A percentile compares a stretch with the other conserved stretches of the same genome.
Evolutionary conservation across 2,888 invertebrate genomes (phyloP).

Genomic region (Charanyca ferruginea): DNA sequence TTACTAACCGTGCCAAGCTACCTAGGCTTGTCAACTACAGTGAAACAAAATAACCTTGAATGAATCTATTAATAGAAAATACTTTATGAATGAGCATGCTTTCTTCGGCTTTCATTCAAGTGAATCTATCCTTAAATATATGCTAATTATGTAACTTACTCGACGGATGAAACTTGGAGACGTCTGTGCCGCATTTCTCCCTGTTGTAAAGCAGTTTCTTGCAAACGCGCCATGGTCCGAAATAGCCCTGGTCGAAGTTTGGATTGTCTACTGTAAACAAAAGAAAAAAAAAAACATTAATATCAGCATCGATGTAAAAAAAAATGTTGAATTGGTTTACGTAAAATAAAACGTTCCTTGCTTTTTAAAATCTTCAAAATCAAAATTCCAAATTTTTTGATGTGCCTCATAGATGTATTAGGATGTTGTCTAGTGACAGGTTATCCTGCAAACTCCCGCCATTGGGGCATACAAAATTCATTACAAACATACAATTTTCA

Average conservation of each 20-base stretch:
- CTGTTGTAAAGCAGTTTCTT: constrained; percentile 95
- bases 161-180: constrained; percentile 95
- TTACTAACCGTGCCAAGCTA: background rate
- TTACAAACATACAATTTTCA: too few species aligned
- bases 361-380: too few species aligned
- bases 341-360: too few species aligned
- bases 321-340: background rate
- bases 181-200: constrained; percentile 95
- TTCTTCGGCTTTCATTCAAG: constrained; percentile 39
- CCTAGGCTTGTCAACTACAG: too few species aligned
- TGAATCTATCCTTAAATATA: constrained; percentile 36
- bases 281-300: constrained; percentile 39
- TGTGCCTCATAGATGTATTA: too few species aligned
- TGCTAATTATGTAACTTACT: constrained; percentile 91
- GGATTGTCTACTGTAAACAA: constrained; percentile 91
- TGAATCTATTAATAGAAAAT: constrained; percentile 34
- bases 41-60: constrained; percentile 2
- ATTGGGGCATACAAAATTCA: too few species aligned
- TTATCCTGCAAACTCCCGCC: too few species aligned
- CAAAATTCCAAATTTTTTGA: too few species aligned
- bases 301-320: background rate
- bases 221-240: constrained; percentile 97
- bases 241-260: constrained; percentile 95
- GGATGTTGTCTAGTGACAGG: too few species aligned
- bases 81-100: constrained; percentile 15